A percentile compares a stretch with the other conserved stretches of the same genome.
phyloP scores from a whole-genome alignment of 2,888 invertebrate species.

The Lacanobia wlatinum region DNA sequence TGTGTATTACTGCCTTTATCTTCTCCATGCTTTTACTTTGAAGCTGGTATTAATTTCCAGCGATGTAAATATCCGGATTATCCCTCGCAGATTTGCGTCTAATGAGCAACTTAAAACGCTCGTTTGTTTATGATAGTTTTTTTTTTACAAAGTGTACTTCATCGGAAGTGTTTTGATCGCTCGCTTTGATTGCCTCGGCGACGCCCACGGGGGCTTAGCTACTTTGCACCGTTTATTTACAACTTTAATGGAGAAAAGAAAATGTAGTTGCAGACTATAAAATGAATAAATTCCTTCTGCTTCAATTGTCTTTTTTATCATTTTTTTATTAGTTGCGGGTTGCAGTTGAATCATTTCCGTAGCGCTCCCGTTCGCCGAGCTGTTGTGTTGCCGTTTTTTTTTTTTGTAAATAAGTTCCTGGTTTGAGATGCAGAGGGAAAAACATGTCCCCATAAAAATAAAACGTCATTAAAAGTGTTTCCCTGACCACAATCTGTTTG shows the following conservation, averaged over 20 bases:
- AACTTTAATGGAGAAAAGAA: background rate
- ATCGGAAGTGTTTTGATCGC: background rate
- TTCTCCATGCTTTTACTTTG: background rate
- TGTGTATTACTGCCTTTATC: background rate
- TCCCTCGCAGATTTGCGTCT: background rate
- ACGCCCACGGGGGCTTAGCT: no score
- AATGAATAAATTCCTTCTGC: background rate
- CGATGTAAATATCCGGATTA: constrained; percentile 6
- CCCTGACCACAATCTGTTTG: background rate
- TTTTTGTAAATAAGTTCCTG: constrained; percentile 6
- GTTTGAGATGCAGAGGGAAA: background rate
- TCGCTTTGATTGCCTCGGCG: no score
- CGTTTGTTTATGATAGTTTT: background rate
- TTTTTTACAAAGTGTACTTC: background rate
- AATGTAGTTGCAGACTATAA: background rate
- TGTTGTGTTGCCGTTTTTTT: background rate
- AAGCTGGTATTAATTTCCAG: background rate
- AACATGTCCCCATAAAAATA: background rate
- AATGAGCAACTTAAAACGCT: background rate
- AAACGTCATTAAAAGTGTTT: constrained; percentile 8
- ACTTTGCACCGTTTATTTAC: background rate
- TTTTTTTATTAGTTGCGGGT: constrained; percentile 13
- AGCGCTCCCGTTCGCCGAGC: background rate
- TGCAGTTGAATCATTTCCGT: constrained; percentile 2
- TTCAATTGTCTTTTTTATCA: constrained; percentile 3